phyloP scores from a whole-genome alignment of 2,888 invertebrate genomes.

The Ptychoptera contaminata region DNA sequence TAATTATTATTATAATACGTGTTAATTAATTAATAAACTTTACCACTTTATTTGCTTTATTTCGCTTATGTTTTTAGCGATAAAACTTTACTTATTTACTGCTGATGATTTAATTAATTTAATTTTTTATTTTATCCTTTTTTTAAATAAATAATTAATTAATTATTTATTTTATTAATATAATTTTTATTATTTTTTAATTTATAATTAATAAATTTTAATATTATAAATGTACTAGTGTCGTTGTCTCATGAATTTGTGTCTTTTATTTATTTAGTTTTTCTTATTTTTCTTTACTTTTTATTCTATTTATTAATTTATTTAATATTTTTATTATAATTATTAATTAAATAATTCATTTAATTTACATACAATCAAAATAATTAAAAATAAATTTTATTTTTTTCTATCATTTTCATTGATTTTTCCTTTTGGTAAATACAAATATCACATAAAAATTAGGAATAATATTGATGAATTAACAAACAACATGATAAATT shows the following conservation, averaged over 20 bases:
- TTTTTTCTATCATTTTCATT: slow-evolving; percentile 9
- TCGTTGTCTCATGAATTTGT: slow-evolving; percentile 13
- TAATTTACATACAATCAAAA: slow-evolving; percentile 9
- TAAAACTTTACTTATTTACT: not conserved
- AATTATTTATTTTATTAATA: too few relatives aligned
- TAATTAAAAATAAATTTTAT: slow-evolving; percentile 9
- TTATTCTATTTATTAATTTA: slow-evolving; percentile 12
- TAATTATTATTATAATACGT: not conserved
- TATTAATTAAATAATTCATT: slow-evolving; percentile 7
- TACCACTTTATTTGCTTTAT: not conserved
- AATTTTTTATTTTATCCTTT: not conserved
- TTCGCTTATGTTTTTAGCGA: not conserved
- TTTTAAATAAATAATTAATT: not conserved
- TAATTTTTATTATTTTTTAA: too few relatives aligned
- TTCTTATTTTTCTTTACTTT: slow-evolving; percentile 10
- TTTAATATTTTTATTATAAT: slow-evolving; percentile 8
- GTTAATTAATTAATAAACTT: not conserved
- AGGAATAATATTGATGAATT: not conserved
- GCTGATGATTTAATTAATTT: not conserved
- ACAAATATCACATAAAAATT: not conserved
- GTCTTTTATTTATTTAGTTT: slow-evolving; percentile 7
- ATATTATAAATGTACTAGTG: slow-evolving; percentile 12
- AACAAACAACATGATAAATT: not conserved
- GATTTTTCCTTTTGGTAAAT: not conserved
- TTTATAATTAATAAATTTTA: too few relatives aligned